Evolutionary conservation across 2,113 vertebrate species (phyloP), one percentile per base, ranked within the genome.

Genomic region (Chaetodon auriga): DNA sequence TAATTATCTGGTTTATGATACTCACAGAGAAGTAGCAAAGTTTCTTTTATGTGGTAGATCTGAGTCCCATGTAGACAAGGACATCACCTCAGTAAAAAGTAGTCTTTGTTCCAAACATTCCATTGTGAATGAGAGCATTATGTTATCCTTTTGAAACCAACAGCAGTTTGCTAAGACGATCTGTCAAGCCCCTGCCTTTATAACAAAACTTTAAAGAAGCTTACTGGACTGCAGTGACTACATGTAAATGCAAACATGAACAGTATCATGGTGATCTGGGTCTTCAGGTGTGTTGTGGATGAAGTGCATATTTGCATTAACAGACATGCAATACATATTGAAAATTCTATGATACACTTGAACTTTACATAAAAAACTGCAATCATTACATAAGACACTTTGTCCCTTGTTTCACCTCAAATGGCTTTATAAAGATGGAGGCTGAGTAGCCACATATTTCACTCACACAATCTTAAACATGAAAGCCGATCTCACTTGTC

Each of bases 91-190:
- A 45, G 6, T 60, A 72, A 66, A 18, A 72, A 48, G 30, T 21
- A 13, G n/a, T 25, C 61, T 83, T 68, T 82, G 41, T 61, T 53
- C 7, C 4, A 73, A 63, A 71, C 70, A 74, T 77, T 84, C 19
- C 53, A 51, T 38, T 71, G 49, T 48, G 15, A 81, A 61, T 1
- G 2, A 45, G 36, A 79, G n/a, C 58, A 55, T 43, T 5, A 65
- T 84, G 41, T 60, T 82, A 76, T 82, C 68, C 68, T 48, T 23
- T 13, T 54, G 2, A 81, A 87, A 68, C 54, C 48, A 64, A 38
- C 58, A 49, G 68, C 49, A 80, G 38, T 61, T 57, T 65, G 35
- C 53, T 58, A 71, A 68, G 76, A 81, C 70, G n/a, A 72, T 51
- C 35, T 86, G 86, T 54, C 86, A 87, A 80, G 12, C 72, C 30